Conservation (phyloP, 2,113 vertebrate species). For the Cottus gobio region DNA sequence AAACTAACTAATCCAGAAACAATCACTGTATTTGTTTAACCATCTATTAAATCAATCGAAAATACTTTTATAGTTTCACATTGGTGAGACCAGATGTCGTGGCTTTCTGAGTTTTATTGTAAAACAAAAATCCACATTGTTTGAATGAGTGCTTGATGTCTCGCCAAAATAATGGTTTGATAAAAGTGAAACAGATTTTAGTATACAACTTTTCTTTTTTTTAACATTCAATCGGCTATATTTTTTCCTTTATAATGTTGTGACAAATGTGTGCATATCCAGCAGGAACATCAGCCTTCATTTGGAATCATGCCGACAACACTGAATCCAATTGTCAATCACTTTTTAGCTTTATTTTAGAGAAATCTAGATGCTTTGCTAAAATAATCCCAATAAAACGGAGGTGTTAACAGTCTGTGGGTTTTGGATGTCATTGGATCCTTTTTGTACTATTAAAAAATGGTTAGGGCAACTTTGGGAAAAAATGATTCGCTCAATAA, state of each 20-base stretch:
- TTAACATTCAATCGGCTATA: not conserved
- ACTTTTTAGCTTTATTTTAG: not conserved
- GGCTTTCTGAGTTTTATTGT: not conserved
- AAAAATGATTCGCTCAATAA: not conserved
- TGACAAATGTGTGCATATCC: no score
- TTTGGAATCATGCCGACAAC: no score
- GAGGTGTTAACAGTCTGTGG: not conserved
- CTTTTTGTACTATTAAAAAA: not conserved
- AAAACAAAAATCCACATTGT: not conserved
- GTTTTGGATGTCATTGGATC: not conserved
- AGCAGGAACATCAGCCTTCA: no score
- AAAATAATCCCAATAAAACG: not conserved
- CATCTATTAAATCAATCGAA: slow-evolving; percentile 11
- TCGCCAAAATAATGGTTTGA: not conserved
- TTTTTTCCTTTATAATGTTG: not conserved
- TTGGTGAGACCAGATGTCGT: not conserved
- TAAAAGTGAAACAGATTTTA: not conserved
- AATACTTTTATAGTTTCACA: slow-evolving; percentile 5
- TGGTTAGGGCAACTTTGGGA: not conserved
- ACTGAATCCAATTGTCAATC: no score
- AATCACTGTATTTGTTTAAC: slow-evolving; percentile 15
- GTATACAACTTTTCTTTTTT: not conserved
- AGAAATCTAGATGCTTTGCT: no score
- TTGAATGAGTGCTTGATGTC: not conserved
- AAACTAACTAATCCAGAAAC: slow-evolving; percentile 10